phyloP scores from a whole-genome alignment of 2,113 vertebrate genomes.

The Centrocercus urophasianus region DNA sequence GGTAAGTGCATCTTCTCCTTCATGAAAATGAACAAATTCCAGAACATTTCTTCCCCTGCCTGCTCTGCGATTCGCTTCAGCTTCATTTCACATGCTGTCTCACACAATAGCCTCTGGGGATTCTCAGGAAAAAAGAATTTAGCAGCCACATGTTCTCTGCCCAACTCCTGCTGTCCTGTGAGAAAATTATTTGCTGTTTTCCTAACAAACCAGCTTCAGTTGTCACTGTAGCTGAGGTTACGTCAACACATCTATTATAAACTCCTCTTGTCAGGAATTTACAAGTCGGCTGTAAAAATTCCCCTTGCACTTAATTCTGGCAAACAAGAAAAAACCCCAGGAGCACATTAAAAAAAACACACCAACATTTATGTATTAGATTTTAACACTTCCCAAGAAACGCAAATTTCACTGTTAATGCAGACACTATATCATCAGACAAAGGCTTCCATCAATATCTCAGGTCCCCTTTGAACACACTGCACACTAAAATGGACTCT shows the following conservation, averaged over 20 bases:
- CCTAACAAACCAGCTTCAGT: conserved; percentile 53
- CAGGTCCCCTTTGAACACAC: neutral
- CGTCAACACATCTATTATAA: conserved; percentile 72
- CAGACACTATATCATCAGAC: neutral
- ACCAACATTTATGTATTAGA: neutral
- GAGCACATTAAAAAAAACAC: conserved; percentile 8
- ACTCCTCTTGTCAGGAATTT: conserved; percentile 71
- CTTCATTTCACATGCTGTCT: conserved; percentile 58
- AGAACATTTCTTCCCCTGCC: conserved; percentile 49
- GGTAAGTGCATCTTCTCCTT: conserved; percentile 48
- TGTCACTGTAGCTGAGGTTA: conserved; percentile 68
- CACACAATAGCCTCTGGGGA: conserved; percentile 46
- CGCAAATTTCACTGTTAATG: neutral
- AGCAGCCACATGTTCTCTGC: conserved; percentile 55
- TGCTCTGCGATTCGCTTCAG: conserved; percentile 42
- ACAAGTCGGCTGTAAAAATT: conserved; percentile 66
- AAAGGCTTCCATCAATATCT: neutral
- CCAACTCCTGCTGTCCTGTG: conserved; percentile 40
- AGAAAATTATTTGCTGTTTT: conserved; percentile 60
- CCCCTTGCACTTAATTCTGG: conserved; percentile 60
- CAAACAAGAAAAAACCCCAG: conserved; percentile 30
- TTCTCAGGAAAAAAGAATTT: conserved; percentile 45
- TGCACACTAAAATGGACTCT: neutral
- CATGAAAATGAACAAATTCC: conserved; percentile 65
- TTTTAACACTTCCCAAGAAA: conserved; percentile 59